phyloP scores from a whole-genome alignment of 2,113 vertebrate genomes.

The Pyrgilauda ruficollis region DNA sequence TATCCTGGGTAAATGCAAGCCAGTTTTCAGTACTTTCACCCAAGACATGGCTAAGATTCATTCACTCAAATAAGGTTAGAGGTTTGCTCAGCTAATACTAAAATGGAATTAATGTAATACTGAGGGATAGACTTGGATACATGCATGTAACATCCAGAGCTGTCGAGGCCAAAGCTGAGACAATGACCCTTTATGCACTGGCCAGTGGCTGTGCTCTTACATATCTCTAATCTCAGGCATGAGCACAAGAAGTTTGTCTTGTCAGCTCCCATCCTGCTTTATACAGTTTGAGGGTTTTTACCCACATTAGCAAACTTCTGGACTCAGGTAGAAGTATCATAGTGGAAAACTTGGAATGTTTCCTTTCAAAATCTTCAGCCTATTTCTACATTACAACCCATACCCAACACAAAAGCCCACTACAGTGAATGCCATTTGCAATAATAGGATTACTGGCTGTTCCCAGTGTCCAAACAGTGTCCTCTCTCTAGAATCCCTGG shows the following conservation, averaged over 20 bases:
- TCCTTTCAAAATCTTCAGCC: neutral
- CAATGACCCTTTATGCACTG: neutral
- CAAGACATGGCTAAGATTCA: neutral
- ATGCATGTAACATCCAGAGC: neutral
- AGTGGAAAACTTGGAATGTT: neutral
- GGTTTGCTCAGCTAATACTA: neutral
- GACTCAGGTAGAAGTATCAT: neutral
- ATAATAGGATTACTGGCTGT: neutral
- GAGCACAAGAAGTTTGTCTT: neutral
- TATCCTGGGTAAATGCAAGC: slow-evolving; percentile 62
- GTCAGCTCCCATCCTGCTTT: neutral
- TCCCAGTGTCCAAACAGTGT: neutral
- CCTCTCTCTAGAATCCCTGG: neutral
- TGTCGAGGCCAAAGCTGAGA: neutral
- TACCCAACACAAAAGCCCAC: neutral
- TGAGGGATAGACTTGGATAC: neutral
- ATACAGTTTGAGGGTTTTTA: neutral
- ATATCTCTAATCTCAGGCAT: neutral
- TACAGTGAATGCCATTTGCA: neutral
- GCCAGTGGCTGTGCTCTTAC: neutral
- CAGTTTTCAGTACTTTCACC: neutral
- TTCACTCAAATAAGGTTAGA: neutral
- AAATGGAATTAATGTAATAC: neutral
- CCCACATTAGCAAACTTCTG: neutral
- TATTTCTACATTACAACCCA: neutral